These are phyloP conservation scores for Sceloporus tristichus DNA, from an alignment of 2,113 vertebrate species.

Conservation along the genomic window DNA sequence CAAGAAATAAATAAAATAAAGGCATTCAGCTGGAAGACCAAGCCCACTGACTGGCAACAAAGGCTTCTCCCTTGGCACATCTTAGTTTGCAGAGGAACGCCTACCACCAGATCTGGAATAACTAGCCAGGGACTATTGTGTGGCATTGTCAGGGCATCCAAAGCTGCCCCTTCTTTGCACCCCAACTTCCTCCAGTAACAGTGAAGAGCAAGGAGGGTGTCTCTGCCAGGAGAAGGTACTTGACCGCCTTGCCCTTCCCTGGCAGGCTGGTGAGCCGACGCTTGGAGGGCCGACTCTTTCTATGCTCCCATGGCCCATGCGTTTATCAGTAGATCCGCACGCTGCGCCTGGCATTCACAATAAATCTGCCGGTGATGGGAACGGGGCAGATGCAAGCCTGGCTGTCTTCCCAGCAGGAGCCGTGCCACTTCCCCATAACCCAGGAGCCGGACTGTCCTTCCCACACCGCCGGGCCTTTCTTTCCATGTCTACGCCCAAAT, in stretches of 20 bases:
- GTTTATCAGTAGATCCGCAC: not conserved
- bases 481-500: not conserved
- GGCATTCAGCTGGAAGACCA: not conserved
- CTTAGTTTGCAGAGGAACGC: not conserved
- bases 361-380: slow-evolving; percentile 2
- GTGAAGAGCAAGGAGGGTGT: not conserved
- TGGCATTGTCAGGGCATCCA: too few species aligned
- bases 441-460: not conserved
- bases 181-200: too few species aligned
- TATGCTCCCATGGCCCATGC: not conserved
- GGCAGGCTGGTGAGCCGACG: not conserved
- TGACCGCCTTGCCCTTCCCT: not conserved
- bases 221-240: not conserved
- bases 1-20: not conserved
- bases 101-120: too few species aligned
- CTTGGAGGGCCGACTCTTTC: not conserved
- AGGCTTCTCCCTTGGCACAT: not conserved
- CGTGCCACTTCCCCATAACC: not conserved
- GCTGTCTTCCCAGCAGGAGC: slow-evolving; percentile 4
- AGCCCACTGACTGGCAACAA: not conserved
- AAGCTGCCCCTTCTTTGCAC: not conserved
- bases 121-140: too few species aligned
- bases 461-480: not conserved
- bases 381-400: not conserved
- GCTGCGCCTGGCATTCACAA: not conserved